A percentile compares a stretch with the other conserved stretches of the same genome.
Evolutionary conservation across 2,888 invertebrate genomes (phyloP).

Genomic region (Leucania comma): DNA sequence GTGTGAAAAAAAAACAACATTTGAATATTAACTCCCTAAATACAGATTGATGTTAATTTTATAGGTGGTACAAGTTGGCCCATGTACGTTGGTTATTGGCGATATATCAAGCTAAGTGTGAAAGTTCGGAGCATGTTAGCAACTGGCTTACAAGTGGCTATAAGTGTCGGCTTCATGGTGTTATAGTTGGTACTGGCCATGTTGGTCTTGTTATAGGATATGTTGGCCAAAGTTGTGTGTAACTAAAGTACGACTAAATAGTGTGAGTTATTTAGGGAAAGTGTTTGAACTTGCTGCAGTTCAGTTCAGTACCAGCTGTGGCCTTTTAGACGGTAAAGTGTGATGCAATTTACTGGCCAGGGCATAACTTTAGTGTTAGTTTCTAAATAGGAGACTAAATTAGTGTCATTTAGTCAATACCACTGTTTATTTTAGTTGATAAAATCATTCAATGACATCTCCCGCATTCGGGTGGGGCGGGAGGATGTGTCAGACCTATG

Average conservation of each 20-base stretch:
- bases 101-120: slow-evolving; percentile 77
- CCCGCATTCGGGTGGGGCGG: no score
- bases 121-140: slow-evolving; percentile 68
- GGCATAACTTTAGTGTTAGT: neutral
- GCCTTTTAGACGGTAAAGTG: slow-evolving; percentile 24
- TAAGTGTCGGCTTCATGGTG: slow-evolving; percentile 55
- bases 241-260: slow-evolving; percentile 48
- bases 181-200: slow-evolving; percentile 54
- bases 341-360: slow-evolving; percentile 19
- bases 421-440: no score
- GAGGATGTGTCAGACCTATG: no score
- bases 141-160: slow-evolving; percentile 60
- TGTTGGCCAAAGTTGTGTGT: slow-evolving; percentile 40
- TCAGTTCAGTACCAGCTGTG: slow-evolving; percentile 35
- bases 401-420: neutral
- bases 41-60: slow-evolving; percentile 56
- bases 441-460: no score
- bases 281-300: slow-evolving; percentile 33
- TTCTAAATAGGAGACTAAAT: neutral
- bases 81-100: slow-evolving; percentile 64
- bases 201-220: slow-evolving; percentile 42
- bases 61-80: slow-evolving; percentile 47
- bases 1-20: slow-evolving; percentile 25
- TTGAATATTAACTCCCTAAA: slow-evolving; percentile 40
- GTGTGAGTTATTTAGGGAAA: slow-evolving; percentile 43